Conservation (phyloP, 2,113 vertebrate species). For the Ramphastos sulfuratus region DNA sequence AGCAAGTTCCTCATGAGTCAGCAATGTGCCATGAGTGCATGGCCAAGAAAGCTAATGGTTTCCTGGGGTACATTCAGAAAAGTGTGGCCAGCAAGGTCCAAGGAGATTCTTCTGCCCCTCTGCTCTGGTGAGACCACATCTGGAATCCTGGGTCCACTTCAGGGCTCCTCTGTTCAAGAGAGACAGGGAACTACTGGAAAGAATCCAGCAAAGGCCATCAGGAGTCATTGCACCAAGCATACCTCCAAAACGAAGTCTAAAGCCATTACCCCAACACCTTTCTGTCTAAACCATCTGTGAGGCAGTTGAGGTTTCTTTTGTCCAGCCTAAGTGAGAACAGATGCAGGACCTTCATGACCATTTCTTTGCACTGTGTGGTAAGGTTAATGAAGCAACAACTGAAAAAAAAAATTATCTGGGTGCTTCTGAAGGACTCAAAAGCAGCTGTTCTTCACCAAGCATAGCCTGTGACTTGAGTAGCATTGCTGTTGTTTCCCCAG, state of each 20-base stretch:
- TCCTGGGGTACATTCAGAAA: too few relatives aligned
- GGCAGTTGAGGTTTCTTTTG: background rate
- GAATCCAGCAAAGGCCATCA: background rate
- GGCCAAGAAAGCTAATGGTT: too few relatives aligned
- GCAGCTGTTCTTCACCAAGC: background rate
- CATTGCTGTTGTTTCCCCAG: background rate
- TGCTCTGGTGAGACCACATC: background rate
- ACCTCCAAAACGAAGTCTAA: background rate
- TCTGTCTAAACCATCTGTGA: background rate
- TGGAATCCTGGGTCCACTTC: background rate
- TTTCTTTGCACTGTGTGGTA: background rate
- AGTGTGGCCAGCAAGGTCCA: too few relatives aligned
- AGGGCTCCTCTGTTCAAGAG: too few relatives aligned
- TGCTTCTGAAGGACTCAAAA: background rate
- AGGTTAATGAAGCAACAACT: background rate
- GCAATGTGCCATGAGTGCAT: too few relatives aligned
- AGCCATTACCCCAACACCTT: background rate
- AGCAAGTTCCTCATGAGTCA: too few relatives aligned
- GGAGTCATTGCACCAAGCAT: background rate
- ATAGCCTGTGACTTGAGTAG: background rate
- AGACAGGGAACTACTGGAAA: too few relatives aligned
- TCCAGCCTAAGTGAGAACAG: background rate
- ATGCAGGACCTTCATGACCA: background rate
- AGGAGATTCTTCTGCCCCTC: too few relatives aligned
- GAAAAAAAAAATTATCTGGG: background rate